Conservation (phyloP, 2,888 invertebrate species). For the Pristionchus fissidentatus region DNA sequence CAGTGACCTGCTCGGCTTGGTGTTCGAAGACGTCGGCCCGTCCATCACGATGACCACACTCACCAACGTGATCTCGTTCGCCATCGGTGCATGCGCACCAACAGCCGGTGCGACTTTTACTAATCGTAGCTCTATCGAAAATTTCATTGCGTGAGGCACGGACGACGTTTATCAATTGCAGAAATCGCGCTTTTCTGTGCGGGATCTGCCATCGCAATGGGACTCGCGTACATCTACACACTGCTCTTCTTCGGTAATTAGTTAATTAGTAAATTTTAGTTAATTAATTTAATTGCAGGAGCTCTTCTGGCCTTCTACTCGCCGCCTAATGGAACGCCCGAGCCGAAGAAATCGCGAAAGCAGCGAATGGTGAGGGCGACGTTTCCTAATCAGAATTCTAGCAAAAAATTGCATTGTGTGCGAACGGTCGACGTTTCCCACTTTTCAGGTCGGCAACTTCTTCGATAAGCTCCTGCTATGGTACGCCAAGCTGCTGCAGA, state of each 20-base stretch:
- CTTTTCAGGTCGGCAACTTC: constrained; percentile 40
- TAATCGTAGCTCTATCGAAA: neutral
- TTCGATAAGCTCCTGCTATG: constrained; percentile 24
- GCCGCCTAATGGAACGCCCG: neutral
- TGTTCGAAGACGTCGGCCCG: constrained; percentile 69
- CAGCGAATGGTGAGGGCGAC: constrained; percentile 31
- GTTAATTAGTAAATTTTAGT: constrained; percentile 11
- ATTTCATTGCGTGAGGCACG: neutral
- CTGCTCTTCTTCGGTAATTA: constrained; percentile 65
- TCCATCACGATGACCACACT: constrained; percentile 75
- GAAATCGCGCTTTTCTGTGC: constrained; percentile 74
- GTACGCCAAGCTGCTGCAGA: constrained; percentile 41
- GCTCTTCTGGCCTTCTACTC: constrained; percentile 51
- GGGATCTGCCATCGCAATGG: constrained; percentile 72
- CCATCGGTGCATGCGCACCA: constrained; percentile 71
- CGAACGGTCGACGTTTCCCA: neutral
- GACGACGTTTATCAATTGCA: constrained; percentile 45
- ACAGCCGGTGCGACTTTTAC: constrained; percentile 63
- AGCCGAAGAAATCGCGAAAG: neutral
- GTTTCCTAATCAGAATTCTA: neutral
- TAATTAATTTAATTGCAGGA: constrained; percentile 29
- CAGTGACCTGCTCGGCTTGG: constrained; percentile 27
- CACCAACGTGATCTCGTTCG: constrained; percentile 73
- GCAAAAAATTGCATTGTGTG: neutral
- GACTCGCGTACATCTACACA: constrained; percentile 73